Evolutionary conservation across 2,888 invertebrate genomes (phyloP).

Genomic region (Rutpela maculata): DNA sequence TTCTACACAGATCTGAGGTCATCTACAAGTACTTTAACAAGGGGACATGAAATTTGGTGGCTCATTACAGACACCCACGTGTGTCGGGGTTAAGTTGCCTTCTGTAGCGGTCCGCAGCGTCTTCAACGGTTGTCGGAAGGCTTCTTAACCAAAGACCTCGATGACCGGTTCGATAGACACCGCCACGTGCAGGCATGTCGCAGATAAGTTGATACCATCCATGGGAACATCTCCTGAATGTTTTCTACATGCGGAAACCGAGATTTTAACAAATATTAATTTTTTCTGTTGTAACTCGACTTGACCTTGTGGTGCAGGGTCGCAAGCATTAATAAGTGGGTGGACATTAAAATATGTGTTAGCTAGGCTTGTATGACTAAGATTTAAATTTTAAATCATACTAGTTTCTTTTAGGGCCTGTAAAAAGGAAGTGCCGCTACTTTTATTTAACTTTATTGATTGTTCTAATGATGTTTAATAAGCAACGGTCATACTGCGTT

Average conservation of each 20-base stretch:
- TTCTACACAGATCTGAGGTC: conserved; percentile 52
- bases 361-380: neutral
- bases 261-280: conserved; percentile 17
- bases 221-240: conserved; percentile 66
- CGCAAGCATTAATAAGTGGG: neutral
- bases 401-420: no score
- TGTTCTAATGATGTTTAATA: no score
- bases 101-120: neutral
- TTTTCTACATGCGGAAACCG: conserved; percentile 53
- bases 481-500: no score
- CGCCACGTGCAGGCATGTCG: conserved; percentile 73
- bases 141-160: conserved; percentile 56
- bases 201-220: conserved; percentile 65
- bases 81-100: conserved; percentile 26
- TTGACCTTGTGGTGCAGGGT: neutral
- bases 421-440: no score
- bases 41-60: conserved; percentile 63
- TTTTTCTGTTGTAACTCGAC: neutral
- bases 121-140: conserved; percentile 51
- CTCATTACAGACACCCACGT: conserved; percentile 65
- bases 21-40: conserved; percentile 62
- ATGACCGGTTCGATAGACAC: conserved; percentile 68
- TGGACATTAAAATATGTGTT: neutral
- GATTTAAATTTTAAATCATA: no score
- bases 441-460: no score